Conservation (phyloP, 1,140 invertebrate genomes). For the Steinernema khuongi region DNA sequence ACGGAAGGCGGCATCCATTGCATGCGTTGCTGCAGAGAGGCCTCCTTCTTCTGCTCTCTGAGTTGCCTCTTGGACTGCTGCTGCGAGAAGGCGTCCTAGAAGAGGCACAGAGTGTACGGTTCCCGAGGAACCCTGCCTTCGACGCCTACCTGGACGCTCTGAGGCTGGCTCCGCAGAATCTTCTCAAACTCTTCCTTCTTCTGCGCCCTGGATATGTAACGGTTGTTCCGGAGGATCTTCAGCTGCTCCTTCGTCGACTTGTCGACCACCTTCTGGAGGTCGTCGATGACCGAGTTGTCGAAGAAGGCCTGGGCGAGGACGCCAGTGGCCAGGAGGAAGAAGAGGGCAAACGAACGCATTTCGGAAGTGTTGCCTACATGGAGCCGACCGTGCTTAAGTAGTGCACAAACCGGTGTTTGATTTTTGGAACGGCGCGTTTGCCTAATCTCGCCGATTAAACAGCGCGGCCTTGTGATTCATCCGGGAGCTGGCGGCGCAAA, state of each 20-base stretch:
- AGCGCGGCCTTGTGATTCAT: too few species aligned
- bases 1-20: background rate
- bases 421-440: too few species aligned
- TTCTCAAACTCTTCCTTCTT: background rate
- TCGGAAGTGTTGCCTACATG: too few species aligned
- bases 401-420: too few species aligned
- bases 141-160: background rate
- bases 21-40: background rate
- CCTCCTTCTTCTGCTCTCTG: background rate
- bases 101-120: too few species aligned
- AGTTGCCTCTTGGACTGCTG: background rate
- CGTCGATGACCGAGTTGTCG: background rate
- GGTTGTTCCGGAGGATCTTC: background rate
- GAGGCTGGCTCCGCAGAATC: background rate
- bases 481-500: too few species aligned
- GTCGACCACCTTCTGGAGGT: conserved; percentile 2
- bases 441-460: too few species aligned
- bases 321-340: background rate
- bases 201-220: background rate
- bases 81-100: background rate
- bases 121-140: background rate
- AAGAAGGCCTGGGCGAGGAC: background rate
- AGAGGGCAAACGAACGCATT: too few species aligned
- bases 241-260: background rate
- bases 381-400: too few species aligned